A percentile compares a stretch with the other conserved stretches of the same genome.
phyloP scores from a whole-genome alignment of 2,113 vertebrate genomes.

The Rousettus leschenaultii region DNA sequence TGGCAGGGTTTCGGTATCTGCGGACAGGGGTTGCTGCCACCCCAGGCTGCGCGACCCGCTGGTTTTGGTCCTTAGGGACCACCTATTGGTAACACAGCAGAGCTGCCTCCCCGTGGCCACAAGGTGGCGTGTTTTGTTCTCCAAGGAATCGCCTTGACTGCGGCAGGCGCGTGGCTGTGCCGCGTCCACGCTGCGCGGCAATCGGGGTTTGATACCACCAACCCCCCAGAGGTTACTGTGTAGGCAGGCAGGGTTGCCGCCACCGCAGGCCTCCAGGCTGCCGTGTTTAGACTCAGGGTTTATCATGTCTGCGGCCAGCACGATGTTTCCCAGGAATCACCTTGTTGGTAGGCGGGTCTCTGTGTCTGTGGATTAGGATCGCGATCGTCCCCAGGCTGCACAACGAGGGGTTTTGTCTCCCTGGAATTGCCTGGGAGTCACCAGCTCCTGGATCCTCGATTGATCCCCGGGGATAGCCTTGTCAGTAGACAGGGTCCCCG shows the following conservation, averaged over 20 bases:
- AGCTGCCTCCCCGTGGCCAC: too few relatives aligned
- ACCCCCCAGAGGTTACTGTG: neutral
- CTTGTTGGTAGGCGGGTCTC: too few relatives aligned
- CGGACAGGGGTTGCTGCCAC: too few relatives aligned
- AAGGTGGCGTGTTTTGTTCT: neutral
- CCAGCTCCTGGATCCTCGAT: too few relatives aligned
- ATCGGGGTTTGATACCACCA: neutral
- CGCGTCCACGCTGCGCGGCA: accelerated
- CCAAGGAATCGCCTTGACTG: neutral
- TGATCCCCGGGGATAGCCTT: neutral
- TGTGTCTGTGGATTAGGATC: too few relatives aligned
- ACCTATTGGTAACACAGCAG: too few relatives aligned
- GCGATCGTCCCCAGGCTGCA: neutral
- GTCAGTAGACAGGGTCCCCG: neutral
- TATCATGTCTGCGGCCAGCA: too few relatives aligned
- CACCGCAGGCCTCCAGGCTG: neutral
- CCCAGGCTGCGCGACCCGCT: too few relatives aligned
- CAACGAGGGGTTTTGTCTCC: neutral
- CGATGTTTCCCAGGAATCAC: neutral
- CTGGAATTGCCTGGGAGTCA: neutral
- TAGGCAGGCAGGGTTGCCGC: neutral
- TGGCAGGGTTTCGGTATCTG: neutral
- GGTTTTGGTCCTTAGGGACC: neutral
- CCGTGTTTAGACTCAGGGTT: neutral
- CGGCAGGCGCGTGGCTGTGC: neutral